Evolutionary conservation across 23 tunicate species (phyloP), one percentile per base, ranked within the genome.

Genomic region (Diplosoma virens): DNA sequence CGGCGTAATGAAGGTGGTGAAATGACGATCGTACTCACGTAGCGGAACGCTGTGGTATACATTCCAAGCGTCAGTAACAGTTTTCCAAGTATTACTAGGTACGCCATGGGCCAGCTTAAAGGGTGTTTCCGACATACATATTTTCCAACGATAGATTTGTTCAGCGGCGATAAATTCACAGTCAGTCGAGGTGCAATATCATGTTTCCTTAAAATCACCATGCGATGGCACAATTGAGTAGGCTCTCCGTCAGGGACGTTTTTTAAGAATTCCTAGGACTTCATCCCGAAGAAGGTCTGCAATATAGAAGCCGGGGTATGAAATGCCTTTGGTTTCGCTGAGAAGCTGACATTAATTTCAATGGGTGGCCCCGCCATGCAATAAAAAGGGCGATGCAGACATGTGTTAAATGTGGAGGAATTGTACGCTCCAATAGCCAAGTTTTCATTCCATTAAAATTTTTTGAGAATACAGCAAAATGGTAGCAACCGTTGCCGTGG

Each of bases 1-100:
- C 2, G 83, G 83, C 16, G 76, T 78, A 18, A 66, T 76, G 28
- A 61, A 76, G 6, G 81, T 78, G 24, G 47, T 37, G 21, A 35
- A 16, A 36, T 71, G 67, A 6, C 70, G 33, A 45, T 66, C 30
- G n/a, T 24, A 21, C 20, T 37, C 59, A 27, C 46, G 48, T 7
- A 80, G 41, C 29, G 79, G 80, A 17, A 80, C 85, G 23, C 77
- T 37, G 32, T 80, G 47, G 48, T 72, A 80, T 36, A 66, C 79
- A 23, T 72, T 78, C 74, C 75, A 78, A 1, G 35, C 77, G 21
- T 78, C 83, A 3, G 50, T 31, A 2, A 78, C 77, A 7, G 77
- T 34, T 47, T 45, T 65, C 25, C 70, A 65, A 34, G 83, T 78
- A 20, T 20, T 30, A 11, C 31, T 30, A 18, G 77, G 59, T 1